A percentile compares a stretch with the other conserved stretches of the same genome.
Conservation (phyloP, 1,140 invertebrate genomes). For the Neodiprion pinetum region DNA sequence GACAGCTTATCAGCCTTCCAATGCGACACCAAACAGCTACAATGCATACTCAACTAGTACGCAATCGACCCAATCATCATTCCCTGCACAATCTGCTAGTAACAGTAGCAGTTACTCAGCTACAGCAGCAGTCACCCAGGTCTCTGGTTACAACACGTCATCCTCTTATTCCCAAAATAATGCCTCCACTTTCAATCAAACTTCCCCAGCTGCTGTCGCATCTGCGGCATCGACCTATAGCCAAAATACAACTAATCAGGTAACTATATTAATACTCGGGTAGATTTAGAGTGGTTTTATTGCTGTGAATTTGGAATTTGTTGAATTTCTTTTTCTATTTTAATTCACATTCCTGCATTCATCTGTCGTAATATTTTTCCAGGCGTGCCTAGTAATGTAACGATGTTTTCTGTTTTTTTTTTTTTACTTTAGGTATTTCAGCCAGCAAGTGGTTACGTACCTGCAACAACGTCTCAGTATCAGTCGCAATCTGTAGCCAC, state of each 20-base stretch:
- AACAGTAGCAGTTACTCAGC: constrained; percentile 52
- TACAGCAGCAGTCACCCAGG: constrained; percentile 51
- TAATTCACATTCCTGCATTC: not conserved
- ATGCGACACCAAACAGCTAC: constrained; percentile 48
- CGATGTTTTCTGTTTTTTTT: constrained; percentile 1
- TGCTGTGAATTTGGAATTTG: not conserved
- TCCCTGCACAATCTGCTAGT: constrained; percentile 48
- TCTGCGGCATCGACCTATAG: constrained; percentile 52
- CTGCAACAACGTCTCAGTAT: constrained; percentile 57
- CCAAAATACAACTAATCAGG: constrained; percentile 54
- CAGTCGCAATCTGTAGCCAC: constrained; percentile 52
- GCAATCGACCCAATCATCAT: constrained; percentile 50
- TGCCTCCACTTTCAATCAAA: constrained; percentile 54
- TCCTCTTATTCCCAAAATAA: constrained; percentile 54
- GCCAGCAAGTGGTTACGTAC: constrained; percentile 49
- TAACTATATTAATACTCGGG: constrained; percentile 23
- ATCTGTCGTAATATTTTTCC: too few relatives aligned
- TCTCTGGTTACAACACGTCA: constrained; percentile 49
- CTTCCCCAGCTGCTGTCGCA: constrained; percentile 49
- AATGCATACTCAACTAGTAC: constrained; percentile 51
- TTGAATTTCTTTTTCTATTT: not conserved
- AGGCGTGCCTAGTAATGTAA: not conserved
- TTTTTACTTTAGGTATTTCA: constrained; percentile 48
- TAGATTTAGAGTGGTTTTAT: not conserved
- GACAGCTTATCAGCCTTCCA: constrained; percentile 50